Evolutionary conservation across 1,140 invertebrate genomes (phyloP).

Genomic region (Drosophila sproati): DNA sequence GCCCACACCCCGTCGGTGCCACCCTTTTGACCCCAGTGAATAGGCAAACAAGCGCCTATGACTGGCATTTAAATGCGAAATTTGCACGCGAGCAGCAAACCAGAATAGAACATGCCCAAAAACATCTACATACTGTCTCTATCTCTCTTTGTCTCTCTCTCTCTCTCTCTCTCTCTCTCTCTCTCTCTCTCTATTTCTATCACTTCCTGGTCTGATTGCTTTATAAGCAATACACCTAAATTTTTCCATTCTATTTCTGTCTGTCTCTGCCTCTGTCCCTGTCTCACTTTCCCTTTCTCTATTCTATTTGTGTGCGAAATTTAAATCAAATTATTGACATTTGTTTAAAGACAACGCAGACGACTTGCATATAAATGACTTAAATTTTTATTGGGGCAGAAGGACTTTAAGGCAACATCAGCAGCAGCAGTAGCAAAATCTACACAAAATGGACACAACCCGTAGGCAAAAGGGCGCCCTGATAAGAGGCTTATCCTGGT

Average conservation of each 20-base stretch:
- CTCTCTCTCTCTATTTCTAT: background rate
- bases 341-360: constrained; percentile 71
- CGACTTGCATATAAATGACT: constrained; percentile 77
- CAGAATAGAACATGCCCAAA: constrained; percentile 42
- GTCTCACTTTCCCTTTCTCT: background rate
- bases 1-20: background rate
- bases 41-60: constrained; percentile 71
- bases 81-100: constrained; percentile 75
- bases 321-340: constrained; percentile 84
- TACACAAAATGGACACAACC: constrained; percentile 71
- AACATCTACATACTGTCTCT: background rate
- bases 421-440: constrained; percentile 50
- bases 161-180: constrained; percentile 1
- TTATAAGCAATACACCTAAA: constrained; percentile 47
- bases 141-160: background rate
- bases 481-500: constrained; percentile 51
- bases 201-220: constrained; percentile 47
- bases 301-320: constrained; percentile 58
- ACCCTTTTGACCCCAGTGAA: constrained; percentile 31
- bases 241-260: constrained; percentile 16
- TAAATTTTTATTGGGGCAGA: constrained; percentile 54
- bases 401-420: constrained; percentile 57
- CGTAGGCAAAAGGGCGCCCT: constrained; percentile 24
- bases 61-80: constrained; percentile 81
- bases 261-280: background rate